Percentiles rank a stretch among this genome's conserved stretches.
Evolutionary conservation across 2,113 vertebrate genomes (phyloP).

Genomic region (Corvus moneduloides): DNA sequence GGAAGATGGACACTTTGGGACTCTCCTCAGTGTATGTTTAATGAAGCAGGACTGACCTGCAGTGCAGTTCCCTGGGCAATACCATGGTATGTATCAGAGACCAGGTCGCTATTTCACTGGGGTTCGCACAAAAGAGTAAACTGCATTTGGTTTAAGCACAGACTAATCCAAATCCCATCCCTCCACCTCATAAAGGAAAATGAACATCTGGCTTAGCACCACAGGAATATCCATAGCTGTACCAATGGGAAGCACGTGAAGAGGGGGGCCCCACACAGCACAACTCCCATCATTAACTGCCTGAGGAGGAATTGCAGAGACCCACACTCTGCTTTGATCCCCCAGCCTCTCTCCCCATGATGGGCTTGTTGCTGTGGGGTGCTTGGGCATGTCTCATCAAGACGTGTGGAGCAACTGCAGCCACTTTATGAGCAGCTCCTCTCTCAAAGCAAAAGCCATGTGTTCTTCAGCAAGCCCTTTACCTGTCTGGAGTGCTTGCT

Average conservation of each 20-base stretch:
- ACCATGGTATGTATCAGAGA: fast-evolving
- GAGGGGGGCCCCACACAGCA: neutral
- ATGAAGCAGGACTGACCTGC: neutral
- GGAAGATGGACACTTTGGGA: neutral
- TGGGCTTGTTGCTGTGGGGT: neutral
- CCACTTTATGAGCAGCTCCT: neutral
- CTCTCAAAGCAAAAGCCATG: neutral
- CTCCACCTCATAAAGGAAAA: neutral
- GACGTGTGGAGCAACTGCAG: fast-evolving
- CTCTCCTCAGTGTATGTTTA: neutral
- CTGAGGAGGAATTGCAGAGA: neutral
- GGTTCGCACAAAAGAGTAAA: neutral
- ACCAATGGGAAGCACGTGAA: neutral
- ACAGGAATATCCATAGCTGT: neutral
- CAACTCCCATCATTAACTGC: neutral
- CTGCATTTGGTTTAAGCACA: neutral
- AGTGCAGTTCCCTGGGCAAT: neutral
- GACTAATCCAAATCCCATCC: neutral
- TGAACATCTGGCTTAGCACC: neutral
- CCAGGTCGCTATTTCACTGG: neutral
- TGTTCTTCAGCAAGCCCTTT: neutral
- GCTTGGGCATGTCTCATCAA: neutral
- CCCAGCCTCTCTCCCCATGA: neutral
- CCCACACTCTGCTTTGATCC: neutral
- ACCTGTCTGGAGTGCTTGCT: conserved; percentile 92